phyloP scores from a whole-genome alignment of 2,888 invertebrate genomes.

The Tinea pellionella region DNA sequence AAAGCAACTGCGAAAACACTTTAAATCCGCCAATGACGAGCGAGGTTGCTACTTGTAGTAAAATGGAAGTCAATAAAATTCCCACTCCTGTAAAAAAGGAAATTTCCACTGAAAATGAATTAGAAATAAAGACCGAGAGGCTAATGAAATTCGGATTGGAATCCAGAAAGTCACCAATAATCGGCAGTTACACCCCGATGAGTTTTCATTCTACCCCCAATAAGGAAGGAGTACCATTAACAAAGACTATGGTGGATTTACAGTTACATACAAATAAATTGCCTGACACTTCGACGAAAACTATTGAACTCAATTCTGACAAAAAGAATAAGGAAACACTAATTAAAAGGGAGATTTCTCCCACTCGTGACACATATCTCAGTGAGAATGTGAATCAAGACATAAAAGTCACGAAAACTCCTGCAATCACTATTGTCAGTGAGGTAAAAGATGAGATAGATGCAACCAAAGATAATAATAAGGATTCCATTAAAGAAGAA shows the following conservation, averaged over 20 bases:
- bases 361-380: background rate
- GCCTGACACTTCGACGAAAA: slow-evolving; percentile 56
- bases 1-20: slow-evolving; percentile 30
- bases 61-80: background rate
- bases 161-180: slow-evolving; percentile 51
- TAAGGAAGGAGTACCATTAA: slow-evolving; percentile 56
- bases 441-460: slow-evolving; percentile 17
- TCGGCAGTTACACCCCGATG: slow-evolving; percentile 52
- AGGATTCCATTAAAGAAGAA: background rate
- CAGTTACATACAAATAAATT: slow-evolving; percentile 55
- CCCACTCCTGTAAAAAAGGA: background rate
- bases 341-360: background rate
- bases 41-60: background rate
- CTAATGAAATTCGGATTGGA: slow-evolving; percentile 51
- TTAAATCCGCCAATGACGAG: slow-evolving; percentile 31
- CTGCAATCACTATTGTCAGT: background rate
- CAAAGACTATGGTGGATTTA: slow-evolving; percentile 58
- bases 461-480: background rate
- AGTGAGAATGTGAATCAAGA: background rate
- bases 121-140: slow-evolving; percentile 9
- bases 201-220: slow-evolving; percentile 59
- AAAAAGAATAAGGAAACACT: slow-evolving; percentile 32
- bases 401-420: slow-evolving; percentile 18
- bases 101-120: background rate
- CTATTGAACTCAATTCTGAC: slow-evolving; percentile 59